These are phyloP conservation scores for Oeneis ivallda DNA, from an alignment of 2,888 invertebrate species.

Conservation along the genomic window DNA sequence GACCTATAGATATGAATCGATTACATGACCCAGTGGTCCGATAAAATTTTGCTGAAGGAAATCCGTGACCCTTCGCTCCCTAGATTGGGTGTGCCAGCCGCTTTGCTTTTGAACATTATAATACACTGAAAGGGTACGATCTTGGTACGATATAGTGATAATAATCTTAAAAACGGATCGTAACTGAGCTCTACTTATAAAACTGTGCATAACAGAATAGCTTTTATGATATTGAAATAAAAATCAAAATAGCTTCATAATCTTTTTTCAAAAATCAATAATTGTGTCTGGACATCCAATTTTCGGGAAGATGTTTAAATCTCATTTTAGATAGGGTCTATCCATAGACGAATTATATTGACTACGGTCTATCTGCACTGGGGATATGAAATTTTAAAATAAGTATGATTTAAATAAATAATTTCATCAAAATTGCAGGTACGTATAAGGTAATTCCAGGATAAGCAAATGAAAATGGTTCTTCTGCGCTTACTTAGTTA, in stretches of 20 bases:
- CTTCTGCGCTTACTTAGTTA: no score
- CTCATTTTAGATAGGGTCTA: constrained; percentile 7
- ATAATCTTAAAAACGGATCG: constrained; percentile 30
- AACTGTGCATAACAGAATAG: constrained; percentile 21
- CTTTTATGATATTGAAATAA: neutral
- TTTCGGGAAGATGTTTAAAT: constrained; percentile 18
- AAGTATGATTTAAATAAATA: neutral
- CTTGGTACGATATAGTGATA: constrained; percentile 36
- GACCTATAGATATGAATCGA: neutral
- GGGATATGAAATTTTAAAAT: neutral
- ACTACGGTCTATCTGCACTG: constrained; percentile 17
- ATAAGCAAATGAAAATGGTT: no score
- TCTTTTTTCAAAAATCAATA: constrained; percentile 19
- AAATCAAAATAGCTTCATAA: constrained; percentile 12
- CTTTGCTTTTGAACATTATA: constrained; percentile 15
- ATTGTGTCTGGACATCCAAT: constrained; percentile 7
- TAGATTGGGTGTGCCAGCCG: no score
- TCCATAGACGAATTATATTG: no score
- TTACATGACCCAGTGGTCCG: neutral
- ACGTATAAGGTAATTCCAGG: no score
- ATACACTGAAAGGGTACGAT: constrained; percentile 42
- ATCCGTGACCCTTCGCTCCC: neutral
- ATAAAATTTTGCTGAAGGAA: neutral
- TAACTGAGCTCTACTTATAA: constrained; percentile 8
- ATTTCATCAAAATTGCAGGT: no score